These are phyloP conservation scores for Trichacis sp. DNA, from an alignment of 2,888 invertebrate species.

Conservation along the genomic window DNA sequence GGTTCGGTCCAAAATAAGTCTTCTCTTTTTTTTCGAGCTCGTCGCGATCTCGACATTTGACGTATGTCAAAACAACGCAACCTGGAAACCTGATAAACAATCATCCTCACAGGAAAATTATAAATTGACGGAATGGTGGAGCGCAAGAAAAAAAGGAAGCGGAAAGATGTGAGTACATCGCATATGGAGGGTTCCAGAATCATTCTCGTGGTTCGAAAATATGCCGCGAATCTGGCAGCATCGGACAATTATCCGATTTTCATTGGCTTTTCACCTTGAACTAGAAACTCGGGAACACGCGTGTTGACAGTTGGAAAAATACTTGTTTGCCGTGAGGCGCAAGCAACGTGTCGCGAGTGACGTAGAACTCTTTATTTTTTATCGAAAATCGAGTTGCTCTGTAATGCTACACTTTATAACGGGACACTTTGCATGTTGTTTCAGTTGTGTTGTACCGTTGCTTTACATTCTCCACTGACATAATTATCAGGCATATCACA, in stretches of 20 bases:
- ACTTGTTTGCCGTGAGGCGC: conserved; percentile 9
- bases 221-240: no score
- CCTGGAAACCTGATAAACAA: no score
- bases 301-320: conserved; percentile 7
- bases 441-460: no score
- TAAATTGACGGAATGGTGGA: conserved; percentile 74
- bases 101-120: no score
- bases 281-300: conserved; percentile 8
- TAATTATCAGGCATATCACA: no score
- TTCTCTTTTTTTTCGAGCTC: no score
- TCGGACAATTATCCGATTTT: no score
- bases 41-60: no score
- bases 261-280: conserved; percentile 4
- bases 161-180: conserved; percentile 73
- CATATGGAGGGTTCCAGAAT: conserved; percentile 45
- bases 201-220: background rate
- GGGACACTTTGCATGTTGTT: no score
- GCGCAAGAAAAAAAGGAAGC: conserved; percentile 75
- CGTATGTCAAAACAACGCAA: no score
- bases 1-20: no score
- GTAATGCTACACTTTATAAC: conserved; percentile 18
- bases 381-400: conserved; percentile 10
- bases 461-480: no score
- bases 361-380: conserved; percentile 15
- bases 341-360: conserved; percentile 21